Base-by-base conservation (phyloP, 2,797 vertebrate species). In the Pogonophryne albipinna region DNA sequence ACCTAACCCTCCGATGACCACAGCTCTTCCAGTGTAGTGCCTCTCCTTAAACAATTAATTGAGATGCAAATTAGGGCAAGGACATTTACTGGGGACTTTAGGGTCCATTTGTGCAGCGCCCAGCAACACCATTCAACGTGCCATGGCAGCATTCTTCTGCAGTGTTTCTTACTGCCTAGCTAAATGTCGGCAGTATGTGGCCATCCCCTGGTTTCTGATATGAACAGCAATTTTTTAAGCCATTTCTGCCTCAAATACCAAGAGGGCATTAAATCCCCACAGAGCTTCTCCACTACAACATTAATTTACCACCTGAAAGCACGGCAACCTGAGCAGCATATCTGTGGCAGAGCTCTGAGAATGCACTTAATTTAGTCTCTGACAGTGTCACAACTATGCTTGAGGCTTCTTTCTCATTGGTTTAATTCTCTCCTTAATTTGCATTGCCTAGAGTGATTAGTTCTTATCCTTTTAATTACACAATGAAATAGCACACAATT, bases 41-140 rank as follows among this genome's bases (percentile, higher is more conserved):
- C 14, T n/a, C 27, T 34, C 19, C n/a, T 23, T 14, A 20, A 3
- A 50, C 73, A n/a, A 62, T 78, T 85, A 67, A 87, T 86, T 89
- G 75, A 87, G 67, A 83, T 89, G 85, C 49, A 86, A 91, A 91
- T 86, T 2, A 72, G 60, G 34, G 15, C 6, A 23, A 17, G 55
- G 47, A 75, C 20, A 42, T 86, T 76, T 76, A 55, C 38, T 51
- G 57, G 44, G 52, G 49, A 69, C 76, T 74, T 69, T 58, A 72
- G 53, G 47, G 64, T 16, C 50, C 16, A 50, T 62, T 74, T 47
- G 64, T 44, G 1, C 27, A 66, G 82, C 53, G 34, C 78, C 64
- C 45, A 56, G 78, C 76, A 84, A 87, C 80, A 75, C 44, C 65
- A 31, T 69, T 78, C 53, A 76, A 45, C 50, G 68, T 62, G 27